These are phyloP conservation scores for Drosophila affinis DNA, from an alignment of 2,888 invertebrate genomes.

Conservation along the genomic window DNA sequence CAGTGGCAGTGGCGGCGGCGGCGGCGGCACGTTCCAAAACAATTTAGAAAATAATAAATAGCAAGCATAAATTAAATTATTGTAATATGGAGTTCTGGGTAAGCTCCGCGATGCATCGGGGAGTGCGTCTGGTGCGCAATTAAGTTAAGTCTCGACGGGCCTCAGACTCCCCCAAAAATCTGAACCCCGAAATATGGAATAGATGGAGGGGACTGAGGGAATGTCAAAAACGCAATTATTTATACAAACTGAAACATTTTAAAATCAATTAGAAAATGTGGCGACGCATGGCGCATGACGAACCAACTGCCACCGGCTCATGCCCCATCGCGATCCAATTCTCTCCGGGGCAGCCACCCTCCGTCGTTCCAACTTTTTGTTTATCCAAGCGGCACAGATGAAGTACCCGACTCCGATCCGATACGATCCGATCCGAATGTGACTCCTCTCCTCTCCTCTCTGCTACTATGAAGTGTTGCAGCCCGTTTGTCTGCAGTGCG, in stretches of 20 bases:
- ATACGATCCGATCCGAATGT: neutral
- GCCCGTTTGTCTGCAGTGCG: slow-evolving; percentile 68
- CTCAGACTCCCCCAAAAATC: slow-evolving; percentile 29
- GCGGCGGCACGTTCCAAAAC: slow-evolving; percentile 81
- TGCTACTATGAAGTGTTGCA: slow-evolving; percentile 55
- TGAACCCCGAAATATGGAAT: slow-evolving; percentile 62
- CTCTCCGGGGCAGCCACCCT: slow-evolving; percentile 9
- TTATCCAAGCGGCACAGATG: slow-evolving; percentile 76
- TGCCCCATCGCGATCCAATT: neutral
- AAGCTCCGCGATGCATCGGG: slow-evolving; percentile 62
- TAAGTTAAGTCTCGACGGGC: slow-evolving; percentile 59
- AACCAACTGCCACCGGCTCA: slow-evolving; percentile 22
- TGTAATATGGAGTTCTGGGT: slow-evolving; percentile 75
- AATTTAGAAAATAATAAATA: slow-evolving; percentile 82
- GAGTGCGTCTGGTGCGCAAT: slow-evolving; percentile 56
- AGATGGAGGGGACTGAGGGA: slow-evolving; percentile 46
- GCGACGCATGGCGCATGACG: slow-evolving; percentile 73
- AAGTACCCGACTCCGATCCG: slow-evolving; percentile 60
- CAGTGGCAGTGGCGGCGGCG: neutral
- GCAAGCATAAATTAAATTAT: slow-evolving; percentile 82
- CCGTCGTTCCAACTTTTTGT: slow-evolving; percentile 35
- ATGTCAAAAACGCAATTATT: slow-evolving; percentile 82
- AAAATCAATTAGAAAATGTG: slow-evolving; percentile 82
- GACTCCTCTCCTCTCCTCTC: too few species aligned
- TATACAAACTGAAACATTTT: slow-evolving; percentile 81